phyloP scores from a whole-genome alignment of 2,797 vertebrate species.

The Oreochromis grahami region DNA sequence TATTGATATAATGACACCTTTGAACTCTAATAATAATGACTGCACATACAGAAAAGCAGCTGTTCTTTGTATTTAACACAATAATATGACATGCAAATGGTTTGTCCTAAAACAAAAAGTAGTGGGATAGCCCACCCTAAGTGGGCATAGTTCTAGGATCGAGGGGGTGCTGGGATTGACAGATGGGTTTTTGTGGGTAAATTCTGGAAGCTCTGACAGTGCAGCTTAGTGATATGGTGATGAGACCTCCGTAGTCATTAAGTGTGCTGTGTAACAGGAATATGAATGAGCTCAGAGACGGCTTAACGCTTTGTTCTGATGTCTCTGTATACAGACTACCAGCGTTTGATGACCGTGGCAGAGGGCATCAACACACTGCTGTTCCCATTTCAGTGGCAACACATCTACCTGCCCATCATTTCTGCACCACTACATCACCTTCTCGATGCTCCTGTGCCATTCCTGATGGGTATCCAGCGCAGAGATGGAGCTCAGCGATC shows the following conservation, averaged over 20 bases:
- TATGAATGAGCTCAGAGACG: neutral
- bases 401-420: conserved; percentile 95
- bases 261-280: neutral
- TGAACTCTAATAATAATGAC: neutral
- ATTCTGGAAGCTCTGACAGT: neutral
- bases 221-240: neutral
- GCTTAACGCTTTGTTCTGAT: neutral
- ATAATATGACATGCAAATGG: neutral
- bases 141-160: neutral
- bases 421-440: conserved; percentile 93
- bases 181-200: neutral
- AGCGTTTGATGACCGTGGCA: conserved; percentile 93
- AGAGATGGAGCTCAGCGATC: conserved; percentile 91
- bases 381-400: conserved; percentile 98
- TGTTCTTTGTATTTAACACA: neutral
- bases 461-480: conserved; percentile 94
- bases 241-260: neutral
- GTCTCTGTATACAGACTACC: conserved; percentile 82
- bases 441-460: conserved; percentile 95
- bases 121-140: fast-evolving
- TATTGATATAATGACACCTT: neutral
- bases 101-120: neutral
- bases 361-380: conserved; percentile 90
- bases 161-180: neutral
- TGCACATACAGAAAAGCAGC: neutral